These are phyloP conservation scores for Sclerurus mexicanus DNA, from an alignment of 2,113 vertebrate species.

Conservation along the genomic window DNA sequence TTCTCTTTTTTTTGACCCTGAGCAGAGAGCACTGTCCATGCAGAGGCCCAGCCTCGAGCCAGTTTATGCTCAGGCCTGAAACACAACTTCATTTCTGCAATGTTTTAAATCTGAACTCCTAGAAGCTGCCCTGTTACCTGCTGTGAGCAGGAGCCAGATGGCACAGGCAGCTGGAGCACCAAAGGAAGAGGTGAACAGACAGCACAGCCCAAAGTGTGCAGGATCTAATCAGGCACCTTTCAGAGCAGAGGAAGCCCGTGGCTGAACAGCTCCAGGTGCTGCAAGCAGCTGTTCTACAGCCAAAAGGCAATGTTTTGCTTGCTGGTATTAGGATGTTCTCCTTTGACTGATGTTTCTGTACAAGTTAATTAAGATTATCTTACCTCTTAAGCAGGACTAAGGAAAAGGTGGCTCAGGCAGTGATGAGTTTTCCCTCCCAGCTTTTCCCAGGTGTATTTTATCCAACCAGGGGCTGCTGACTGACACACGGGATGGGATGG, in stretches of 20 bases:
- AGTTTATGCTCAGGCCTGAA: neutral
- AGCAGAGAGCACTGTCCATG: neutral
- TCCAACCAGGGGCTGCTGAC: constrained; percentile 71
- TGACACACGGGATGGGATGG: constrained; percentile 68
- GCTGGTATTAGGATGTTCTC: neutral
- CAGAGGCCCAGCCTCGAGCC: neutral
- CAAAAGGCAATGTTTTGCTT: neutral
- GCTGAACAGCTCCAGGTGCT: neutral
- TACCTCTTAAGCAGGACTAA: neutral
- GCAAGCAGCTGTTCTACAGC: neutral
- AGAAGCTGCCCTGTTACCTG: neutral
- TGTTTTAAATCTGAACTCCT: neutral
- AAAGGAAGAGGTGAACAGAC: neutral
- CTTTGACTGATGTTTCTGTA: neutral
- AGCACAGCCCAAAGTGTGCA: neutral
- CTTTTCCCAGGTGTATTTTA: constrained; percentile 78
- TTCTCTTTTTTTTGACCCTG: neutral
- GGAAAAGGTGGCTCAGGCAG: neutral
- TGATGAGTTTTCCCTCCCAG: neutral
- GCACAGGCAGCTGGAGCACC: neutral
- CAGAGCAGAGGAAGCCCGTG: neutral
- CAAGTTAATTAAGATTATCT: neutral
- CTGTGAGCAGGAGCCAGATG: neutral
- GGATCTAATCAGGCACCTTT: neutral
- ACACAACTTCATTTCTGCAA: neutral